Evolutionary conservation across 2,888 invertebrate genomes (phyloP).

Genomic region (Carterocephalus palaemon): DNA sequence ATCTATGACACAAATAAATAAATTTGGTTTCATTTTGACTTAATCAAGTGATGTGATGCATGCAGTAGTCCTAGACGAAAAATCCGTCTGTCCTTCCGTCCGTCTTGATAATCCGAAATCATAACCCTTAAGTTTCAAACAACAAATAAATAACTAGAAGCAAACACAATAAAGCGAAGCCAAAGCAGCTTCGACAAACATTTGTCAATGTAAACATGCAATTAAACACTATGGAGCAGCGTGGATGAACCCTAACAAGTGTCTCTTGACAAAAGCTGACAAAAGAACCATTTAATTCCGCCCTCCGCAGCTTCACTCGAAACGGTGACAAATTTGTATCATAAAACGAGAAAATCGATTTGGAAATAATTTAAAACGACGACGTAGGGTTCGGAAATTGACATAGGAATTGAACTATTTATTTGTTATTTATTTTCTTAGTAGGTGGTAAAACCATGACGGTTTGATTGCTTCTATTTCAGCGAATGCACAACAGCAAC

Average conservation of each 20-base stretch:
- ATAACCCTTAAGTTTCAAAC: too few species aligned
- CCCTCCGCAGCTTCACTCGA: slow-evolving; percentile 42
- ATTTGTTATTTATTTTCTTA: too few species aligned
- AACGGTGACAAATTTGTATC: slow-evolving; percentile 56
- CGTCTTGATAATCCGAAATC: too few species aligned
- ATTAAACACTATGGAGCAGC: slow-evolving; percentile 50
- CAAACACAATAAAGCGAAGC: slow-evolving; percentile 18
- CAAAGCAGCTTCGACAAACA: slow-evolving; percentile 33
- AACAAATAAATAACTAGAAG: slow-evolving; percentile 12
- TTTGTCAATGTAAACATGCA: slow-evolving; percentile 69
- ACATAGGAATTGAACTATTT: too few species aligned
- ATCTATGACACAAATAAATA: too few species aligned
- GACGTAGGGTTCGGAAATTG: slow-evolving; percentile 4
- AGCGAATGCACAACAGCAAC: too few species aligned
- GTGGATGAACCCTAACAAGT: slow-evolving; percentile 59
- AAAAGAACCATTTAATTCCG: slow-evolving; percentile 56
- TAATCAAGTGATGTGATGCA: too few species aligned
- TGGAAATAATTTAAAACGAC: slow-evolving; percentile 27
- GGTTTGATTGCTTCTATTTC: too few species aligned
- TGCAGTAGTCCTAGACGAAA: too few species aligned
- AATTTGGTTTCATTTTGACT: too few species aligned
- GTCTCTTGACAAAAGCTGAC: slow-evolving; percentile 56
- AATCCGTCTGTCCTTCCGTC: too few species aligned
- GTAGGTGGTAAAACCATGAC: too few species aligned
- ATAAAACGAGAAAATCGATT: slow-evolving; percentile 38